Conservation (phyloP, 1,140 invertebrate genomes). For the Gryon sp. region DNA sequence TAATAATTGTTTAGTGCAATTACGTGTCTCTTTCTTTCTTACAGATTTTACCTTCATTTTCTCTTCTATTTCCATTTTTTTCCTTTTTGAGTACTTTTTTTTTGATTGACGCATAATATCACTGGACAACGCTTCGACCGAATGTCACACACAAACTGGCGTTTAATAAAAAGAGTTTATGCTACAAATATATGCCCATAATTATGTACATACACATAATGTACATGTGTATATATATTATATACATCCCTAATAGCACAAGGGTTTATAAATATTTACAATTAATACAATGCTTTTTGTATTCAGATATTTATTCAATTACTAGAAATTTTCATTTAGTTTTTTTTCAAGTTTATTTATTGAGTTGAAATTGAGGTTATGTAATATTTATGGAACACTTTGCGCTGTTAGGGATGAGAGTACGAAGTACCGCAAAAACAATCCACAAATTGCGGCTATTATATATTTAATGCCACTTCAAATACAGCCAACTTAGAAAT, state of each 20-base stretch:
- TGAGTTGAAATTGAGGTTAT: no score
- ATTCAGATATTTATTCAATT: background rate
- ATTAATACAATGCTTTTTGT: no score
- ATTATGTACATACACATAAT: conserved; percentile 23
- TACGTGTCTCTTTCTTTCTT: conserved; percentile 33
- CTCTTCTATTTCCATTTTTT: conserved; percentile 12
- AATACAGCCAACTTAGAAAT: conserved; percentile 42
- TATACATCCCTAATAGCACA: conserved; percentile 5
- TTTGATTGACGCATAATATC: conserved; percentile 63
- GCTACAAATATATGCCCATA: conserved; percentile 50
- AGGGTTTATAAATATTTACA: conserved; percentile 1
- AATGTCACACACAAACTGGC: conserved; percentile 59
- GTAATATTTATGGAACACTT: no score
- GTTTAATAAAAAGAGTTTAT: conserved; percentile 48
- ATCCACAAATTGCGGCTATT: conserved; percentile 17
- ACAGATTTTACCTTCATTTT: conserved; percentile 29
- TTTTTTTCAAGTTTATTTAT: no score
- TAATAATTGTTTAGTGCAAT: conserved; percentile 59
- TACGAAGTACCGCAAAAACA: conserved; percentile 19
- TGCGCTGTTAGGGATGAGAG: background rate
- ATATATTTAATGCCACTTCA: conserved; percentile 46
- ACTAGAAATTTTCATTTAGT: no score
- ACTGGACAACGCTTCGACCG: conserved; percentile 57
- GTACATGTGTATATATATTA: conserved; percentile 26
- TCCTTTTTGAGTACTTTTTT: conserved; percentile 34